A percentile compares a stretch with the other conserved stretches of the same genome.
phyloP scores from a whole-genome alignment of 2,113 vertebrate species.

The Motacilla alba region DNA sequence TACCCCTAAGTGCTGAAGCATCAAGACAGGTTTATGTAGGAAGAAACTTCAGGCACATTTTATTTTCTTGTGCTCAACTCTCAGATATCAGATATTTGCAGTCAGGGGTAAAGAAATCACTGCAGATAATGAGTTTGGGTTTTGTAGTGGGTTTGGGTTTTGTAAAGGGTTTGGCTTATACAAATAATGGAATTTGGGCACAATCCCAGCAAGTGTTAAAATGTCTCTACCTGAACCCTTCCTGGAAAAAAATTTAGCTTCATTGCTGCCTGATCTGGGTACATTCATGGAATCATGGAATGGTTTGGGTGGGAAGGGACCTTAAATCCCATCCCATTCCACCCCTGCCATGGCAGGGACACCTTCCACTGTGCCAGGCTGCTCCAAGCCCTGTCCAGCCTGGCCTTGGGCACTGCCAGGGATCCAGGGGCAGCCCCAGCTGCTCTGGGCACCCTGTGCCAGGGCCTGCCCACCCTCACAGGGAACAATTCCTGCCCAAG shows the following conservation, averaged over 20 bases:
- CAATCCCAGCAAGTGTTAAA: neutral
- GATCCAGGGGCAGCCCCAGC: neutral
- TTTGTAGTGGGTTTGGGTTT: neutral
- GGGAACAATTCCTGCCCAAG: accelerated
- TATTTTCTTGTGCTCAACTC: neutral
- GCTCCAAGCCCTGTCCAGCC: neutral
- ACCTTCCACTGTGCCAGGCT: neutral
- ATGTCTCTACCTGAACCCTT: neutral
- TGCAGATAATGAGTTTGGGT: neutral
- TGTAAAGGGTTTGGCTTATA: neutral
- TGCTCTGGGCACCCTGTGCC: neutral
- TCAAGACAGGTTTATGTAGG: neutral
- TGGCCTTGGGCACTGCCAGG: neutral
- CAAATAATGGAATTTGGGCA: neutral
- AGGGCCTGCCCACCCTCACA: neutral
- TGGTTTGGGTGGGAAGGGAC: neutral
- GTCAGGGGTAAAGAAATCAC: neutral
- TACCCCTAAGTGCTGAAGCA: neutral
- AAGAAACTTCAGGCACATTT: neutral
- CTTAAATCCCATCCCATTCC: accelerated
- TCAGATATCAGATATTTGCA: neutral
- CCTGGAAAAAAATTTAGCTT: neutral
- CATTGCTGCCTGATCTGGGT: neutral
- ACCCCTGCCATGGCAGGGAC: neutral
- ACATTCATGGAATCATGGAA: neutral